Percentiles rank a stretch among this genome's conserved stretches.
Evolutionary conservation across 2,888 invertebrate genomes (phyloP).

Genomic region (Scaptomyza tumidula): DNA sequence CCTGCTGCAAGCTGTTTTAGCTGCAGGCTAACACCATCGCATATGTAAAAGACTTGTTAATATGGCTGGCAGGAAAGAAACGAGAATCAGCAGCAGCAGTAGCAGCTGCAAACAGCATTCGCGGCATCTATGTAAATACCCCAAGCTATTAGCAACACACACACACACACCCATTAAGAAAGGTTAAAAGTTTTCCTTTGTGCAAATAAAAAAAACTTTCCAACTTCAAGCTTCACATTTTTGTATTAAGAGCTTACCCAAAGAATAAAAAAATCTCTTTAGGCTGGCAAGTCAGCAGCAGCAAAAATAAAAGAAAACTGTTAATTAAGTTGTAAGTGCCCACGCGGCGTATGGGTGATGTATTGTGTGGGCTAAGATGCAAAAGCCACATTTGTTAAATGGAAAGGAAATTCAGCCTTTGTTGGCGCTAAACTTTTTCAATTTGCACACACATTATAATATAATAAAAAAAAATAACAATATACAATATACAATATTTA

Average conservation of each 20-base stretch:
- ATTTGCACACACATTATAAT: constrained; percentile 44
- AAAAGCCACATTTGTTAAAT: background rate
- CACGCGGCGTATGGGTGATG: constrained; percentile 41
- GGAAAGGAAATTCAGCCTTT: constrained; percentile 7
- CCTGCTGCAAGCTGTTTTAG: constrained; percentile 10
- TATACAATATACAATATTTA: constrained; percentile 3
- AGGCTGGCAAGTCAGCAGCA: constrained; percentile 9
- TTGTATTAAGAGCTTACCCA: constrained; percentile 13
- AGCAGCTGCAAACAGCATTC: constrained; percentile 21
- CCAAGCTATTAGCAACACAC: constrained; percentile 45
- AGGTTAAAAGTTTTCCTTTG: constrained; percentile 42
- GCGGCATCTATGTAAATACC: constrained; percentile 46
- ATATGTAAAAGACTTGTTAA: constrained; percentile 58
- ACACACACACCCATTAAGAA: constrained; percentile 14
- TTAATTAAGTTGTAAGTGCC: constrained; percentile 37
- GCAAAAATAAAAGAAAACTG: constrained; percentile 2
- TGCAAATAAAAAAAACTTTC: constrained; percentile 25
- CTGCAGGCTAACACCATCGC: constrained; percentile 23
- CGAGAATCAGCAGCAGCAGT: constrained; percentile 20
- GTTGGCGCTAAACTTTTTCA: constrained; percentile 41
- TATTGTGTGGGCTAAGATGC: constrained; percentile 2
- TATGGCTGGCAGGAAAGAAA: constrained; percentile 16
- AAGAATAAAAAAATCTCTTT: constrained; percentile 1
- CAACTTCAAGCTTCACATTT: constrained; percentile 19
- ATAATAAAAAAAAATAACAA: constrained; percentile 1